Evolutionary conservation across 2,888 invertebrate species (phyloP), one percentile per base, ranked within the genome.

Genomic region (Flexamia atlantica): DNA sequence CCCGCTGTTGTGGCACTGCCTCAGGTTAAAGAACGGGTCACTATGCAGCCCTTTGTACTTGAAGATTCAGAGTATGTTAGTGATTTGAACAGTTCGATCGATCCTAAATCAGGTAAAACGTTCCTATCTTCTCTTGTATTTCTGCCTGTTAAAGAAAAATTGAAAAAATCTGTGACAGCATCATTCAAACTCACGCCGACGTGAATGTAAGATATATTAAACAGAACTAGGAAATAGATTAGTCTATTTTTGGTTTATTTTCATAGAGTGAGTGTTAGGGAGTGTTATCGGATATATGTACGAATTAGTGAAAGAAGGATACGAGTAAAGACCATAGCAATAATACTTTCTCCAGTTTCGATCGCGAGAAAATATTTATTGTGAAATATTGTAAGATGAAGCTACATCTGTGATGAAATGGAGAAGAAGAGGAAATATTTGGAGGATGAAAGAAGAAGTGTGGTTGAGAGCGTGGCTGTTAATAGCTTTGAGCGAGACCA

Each of bases 151-250:
- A 95, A 95, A 88, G 95, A 96, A 90, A 94, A 96, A 90, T 94
- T 97, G 89, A 95, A 95, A 89, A 94, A 95, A 89, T 95, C 96
- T 88, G 93, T 97, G 88, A 97, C 97, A 88, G 95, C 97, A 89
- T 97, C 97, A 90, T 97, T 98, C 90, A 97, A 95, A 90, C 94
- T 98, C 88, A 98, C 97, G 90, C 98, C 98, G 89, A 97, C 97
- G 92, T 97, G 95, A 82, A 81, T 83, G 53, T 84, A 64, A 76
- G 76, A 46, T 76, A 76, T 14, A 46, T 46, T 76, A 50, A 76
- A 76, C 4, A 28, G 46, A 76, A 46, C 76, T 76, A 76, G 76
- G 76, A 76, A 76, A 76, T 76, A 76, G 76, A 76, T 76, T 76
- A 76, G 76, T 76, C 76, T 76, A 76, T 76, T 76, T 76, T 76